Conservation (phyloP, 2,797 vertebrate species). For the Urocyon cinereoargenteus region DNA sequence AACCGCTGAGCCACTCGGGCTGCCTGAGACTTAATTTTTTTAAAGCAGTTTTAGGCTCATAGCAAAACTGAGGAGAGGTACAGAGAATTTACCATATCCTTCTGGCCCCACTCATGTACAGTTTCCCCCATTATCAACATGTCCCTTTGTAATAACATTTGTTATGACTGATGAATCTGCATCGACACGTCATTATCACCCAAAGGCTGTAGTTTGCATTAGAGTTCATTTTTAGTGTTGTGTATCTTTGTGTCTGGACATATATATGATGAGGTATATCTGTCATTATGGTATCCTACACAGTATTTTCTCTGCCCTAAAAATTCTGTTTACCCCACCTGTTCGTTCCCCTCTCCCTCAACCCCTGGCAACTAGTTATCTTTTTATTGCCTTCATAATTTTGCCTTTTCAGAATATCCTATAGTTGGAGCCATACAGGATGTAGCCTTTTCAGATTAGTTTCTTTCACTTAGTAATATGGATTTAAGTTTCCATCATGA, state of each 20-base stretch:
- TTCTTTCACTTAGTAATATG: not conserved
- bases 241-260: not conserved
- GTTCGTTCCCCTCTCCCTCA: not conserved
- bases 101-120: not conserved
- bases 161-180: not conserved
- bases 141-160: not conserved
- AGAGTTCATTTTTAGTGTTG: not conserved
- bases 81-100: not conserved
- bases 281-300: not conserved
- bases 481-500: not conserved
- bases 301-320: not conserved
- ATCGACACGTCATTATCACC: not conserved
- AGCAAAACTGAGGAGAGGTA: not conserved
- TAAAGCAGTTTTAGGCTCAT: not conserved
- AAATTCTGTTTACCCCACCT: not conserved
- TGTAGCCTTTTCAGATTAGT: not conserved
- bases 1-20: no score
- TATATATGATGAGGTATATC: not conserved
- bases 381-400: not conserved
- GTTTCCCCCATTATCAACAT: not conserved
- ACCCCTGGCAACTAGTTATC: not conserved
- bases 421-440: not conserved
- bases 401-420: conserved; percentile 6
- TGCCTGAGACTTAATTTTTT: not conserved
- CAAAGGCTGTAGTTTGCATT: not conserved